Evolutionary conservation across 2,797 vertebrate genomes (phyloP), one percentile per base, ranked within the genome.

Genomic region (Rhinatrema bivittatum): DNA sequence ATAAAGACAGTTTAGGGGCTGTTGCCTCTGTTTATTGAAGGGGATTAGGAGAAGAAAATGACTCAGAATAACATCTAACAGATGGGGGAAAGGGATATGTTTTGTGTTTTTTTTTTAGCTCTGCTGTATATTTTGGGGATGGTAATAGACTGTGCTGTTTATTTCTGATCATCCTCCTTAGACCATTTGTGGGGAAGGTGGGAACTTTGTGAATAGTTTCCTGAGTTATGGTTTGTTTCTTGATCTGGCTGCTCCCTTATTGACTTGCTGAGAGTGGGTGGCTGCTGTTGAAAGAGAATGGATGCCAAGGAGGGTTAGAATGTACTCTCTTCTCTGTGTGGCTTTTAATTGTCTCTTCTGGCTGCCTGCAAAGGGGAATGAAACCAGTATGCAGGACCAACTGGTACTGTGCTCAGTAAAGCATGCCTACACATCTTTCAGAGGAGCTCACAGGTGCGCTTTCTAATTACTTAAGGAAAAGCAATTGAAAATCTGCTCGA

Each of bases 391-490:
- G 17, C 2, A 0, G n/a, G 28, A 21, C 31, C 16, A 16, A 0
- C 1, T 2, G 11, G 10, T 3, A 7, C 1, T 19, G 8, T 3
- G 11, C 25, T 35, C 32, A 12, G 2, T 2, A 7, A 15, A 26
- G 4, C 35, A 12, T 19, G 24, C 24, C 21, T 16, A 10, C 9
- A 1, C 5, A 5, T 38, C 19, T 13, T 23, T 7, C 9, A 7
- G 3, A 8, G 32, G 27, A 1, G 4, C 10, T 15, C 39, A 14
- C 46, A 29, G 65, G 51, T 61, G 39, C 45, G 25, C 55, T 50
- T 53, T 29, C 5, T 20, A 37, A 38, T 65, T 32, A 43, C 36
- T 55, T 4, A 13, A 12, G 25, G 49, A 20, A 39, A 32, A 48
- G 20, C 10, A 11, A 8, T 52, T 18, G 37, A 12, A 39, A 28